Conservation (phyloP, 1,140 invertebrate genomes). For the Bicyclus anynana region DNA sequence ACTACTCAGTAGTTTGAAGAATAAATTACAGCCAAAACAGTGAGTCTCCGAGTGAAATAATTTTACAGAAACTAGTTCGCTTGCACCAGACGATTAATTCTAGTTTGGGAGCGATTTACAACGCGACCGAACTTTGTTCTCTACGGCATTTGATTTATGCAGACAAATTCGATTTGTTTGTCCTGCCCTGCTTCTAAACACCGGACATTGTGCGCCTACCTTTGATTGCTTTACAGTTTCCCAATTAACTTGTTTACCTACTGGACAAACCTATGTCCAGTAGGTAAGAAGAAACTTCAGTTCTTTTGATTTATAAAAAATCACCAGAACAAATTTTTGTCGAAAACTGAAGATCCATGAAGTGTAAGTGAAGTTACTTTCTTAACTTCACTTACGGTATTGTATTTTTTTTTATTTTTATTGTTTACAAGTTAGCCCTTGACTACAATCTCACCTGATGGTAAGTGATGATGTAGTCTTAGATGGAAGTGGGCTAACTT, state of each 20-base stretch:
- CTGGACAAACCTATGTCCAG: no score
- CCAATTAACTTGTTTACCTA: neutral
- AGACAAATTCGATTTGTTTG: slow-evolving; percentile 37
- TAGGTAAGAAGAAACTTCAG: no score
- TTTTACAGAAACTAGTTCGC: slow-evolving; percentile 51
- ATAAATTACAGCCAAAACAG: neutral
- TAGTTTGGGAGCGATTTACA: slow-evolving; percentile 52
- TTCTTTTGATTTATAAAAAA: no score
- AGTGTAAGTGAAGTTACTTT: no score
- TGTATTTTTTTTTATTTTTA: no score
- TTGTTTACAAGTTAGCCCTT: no score
- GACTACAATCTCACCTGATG: no score
- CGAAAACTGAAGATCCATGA: no score
- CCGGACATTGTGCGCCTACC: neutral
- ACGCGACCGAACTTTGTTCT: slow-evolving; percentile 44
- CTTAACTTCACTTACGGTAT: no score
- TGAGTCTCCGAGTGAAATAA: slow-evolving; percentile 4
- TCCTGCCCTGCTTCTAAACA: slow-evolving; percentile 15
- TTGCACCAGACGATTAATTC: slow-evolving; percentile 57
- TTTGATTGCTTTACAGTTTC: neutral
- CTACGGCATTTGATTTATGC: slow-evolving; percentile 52
- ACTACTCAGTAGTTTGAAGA: neutral
- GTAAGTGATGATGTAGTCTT: no score
- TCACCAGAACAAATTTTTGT: no score
- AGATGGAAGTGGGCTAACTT: no score